Evolutionary conservation across 2,797 vertebrate species (phyloP), one percentile per base, ranked within the genome.

Genomic region (Sebastes kiyomatsui): DNA sequence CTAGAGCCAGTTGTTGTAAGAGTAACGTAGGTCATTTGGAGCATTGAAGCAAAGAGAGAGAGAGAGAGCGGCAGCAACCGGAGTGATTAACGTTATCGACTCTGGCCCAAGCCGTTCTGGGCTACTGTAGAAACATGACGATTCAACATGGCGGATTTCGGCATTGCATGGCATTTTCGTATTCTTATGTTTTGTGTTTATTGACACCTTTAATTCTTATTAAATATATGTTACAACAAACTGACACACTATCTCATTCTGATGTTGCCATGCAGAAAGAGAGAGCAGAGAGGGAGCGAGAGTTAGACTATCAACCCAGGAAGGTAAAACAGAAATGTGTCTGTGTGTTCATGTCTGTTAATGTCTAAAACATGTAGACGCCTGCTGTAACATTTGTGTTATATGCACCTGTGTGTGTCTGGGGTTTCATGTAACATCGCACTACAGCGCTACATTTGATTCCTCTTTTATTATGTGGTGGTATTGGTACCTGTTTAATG

Each of bases 251-350:
- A 74, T 86, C 22, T 87, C 42, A 74, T 85, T 89, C n/a, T 90
- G 55, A 68, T 93, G 62, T 93, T 72, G 35, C 52, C 84, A 72
- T 90, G 85, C 93, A 95, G 93, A 94, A 96, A 91, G 95, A 95
- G 90, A 93, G 93, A 94, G 90, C 89, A 83, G 95, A 94, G 70
- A 91, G 91, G 81, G 94, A 95, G 77, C 88, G 82, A 61, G 94
- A 95, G 83, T 86, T 92, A 82, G 94, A 95, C 82, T 93, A 92
- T 85, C 88, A 94, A 72, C 94, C 93, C 55, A 93, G 90, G 82
- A 95, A 96, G 95, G 96, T 95, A 94, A 93, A 80, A 35, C 10
- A 52, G 25, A 80, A 62, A 16, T 68, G 1, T 71, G n/a, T 87
- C 16, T 77, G 33, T 84, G 18, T 82, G 38, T 68, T 74, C 23